Base-by-base conservation (phyloP, 2,888 invertebrate species). In the Pecten maximus region DNA sequence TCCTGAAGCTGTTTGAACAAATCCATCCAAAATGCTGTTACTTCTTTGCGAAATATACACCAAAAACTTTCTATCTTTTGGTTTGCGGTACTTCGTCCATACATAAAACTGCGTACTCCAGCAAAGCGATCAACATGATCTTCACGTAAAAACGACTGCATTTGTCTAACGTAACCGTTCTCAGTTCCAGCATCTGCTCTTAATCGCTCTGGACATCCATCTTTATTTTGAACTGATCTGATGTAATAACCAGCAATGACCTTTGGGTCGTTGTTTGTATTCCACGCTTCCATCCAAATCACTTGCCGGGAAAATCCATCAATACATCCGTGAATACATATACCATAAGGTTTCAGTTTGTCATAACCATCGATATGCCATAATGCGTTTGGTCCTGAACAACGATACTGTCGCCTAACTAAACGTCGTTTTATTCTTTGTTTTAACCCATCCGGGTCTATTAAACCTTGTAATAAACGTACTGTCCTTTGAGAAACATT, bases 31-130 rank as follows among this genome's bases (percentile, higher is more conserved):
- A 54, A 8, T 23, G 2, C 2, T 54, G 54, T 19, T 54, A 54
- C 54, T 19, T 54, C 54, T 19, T n/a, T 54, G 23, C 54, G 54
- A 23, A 54, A 54, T 54, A 54, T n/a, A 23, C 54, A 6, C 54
- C 54, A 54, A 54, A 54, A 54, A 8, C 54, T 8, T 23, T 54
- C n/a, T 54, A 54, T 54, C 54, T 54, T 54, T 54, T 54, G 54
- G 54, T 54, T 54, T 54, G 12, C n/a, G 12, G 54, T 54, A 54
- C 54, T 54, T 2, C 54, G 54, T 54, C 54, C 54, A 19, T 54
- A 54, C 54, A 54, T 54, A 54, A 54, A 54, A n/a, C 54, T 54
- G 54, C 54, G n/a, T 19, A 54, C 54, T 54, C 54, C 54, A 54
- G 54, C 54, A 54, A 54, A 54, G n/a, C 54, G 54, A 54, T 54